Evolutionary conservation across 2,113 vertebrate species (phyloP).

Genomic region (Bagarius yarrelli): DNA sequence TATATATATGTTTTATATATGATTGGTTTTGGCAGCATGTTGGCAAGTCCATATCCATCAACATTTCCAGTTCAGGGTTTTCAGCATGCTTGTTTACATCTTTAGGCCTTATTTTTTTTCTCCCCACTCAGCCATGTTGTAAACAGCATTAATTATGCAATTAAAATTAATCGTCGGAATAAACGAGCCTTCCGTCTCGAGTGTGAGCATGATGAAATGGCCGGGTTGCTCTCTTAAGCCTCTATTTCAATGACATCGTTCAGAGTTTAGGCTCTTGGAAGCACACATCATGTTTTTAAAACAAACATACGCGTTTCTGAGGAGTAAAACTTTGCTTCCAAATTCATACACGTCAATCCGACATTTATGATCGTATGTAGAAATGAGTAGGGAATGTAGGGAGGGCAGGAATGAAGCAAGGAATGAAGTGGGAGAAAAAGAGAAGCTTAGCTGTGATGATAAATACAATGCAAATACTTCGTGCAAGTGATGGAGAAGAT

Average conservation of each 20-base stretch:
- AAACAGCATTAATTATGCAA: conserved; percentile 58
- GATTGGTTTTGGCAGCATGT: conserved; percentile 25
- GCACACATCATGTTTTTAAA: conserved; percentile 50
- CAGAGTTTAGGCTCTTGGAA: conserved; percentile 44
- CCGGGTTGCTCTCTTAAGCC: conserved; percentile 18
- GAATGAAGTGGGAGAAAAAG: conserved; percentile 31
- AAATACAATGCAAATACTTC: conserved; percentile 40
- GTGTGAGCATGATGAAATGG: background rate
- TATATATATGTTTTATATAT: conserved; percentile 30
- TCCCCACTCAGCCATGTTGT: conserved; percentile 48
- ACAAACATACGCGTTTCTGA: conserved; percentile 53
- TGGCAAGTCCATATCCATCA: conserved; percentile 29
- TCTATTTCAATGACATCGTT: conserved; percentile 54
- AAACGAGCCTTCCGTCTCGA: conserved; percentile 47
- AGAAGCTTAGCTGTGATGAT: conserved; percentile 24
- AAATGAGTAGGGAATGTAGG: conserved; percentile 29
- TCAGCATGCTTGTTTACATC: conserved; percentile 36
- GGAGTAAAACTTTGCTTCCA: conserved; percentile 44
- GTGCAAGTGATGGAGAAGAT: conserved; percentile 23
- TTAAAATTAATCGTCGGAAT: conserved; percentile 54
- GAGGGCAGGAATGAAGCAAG: conserved; percentile 26
- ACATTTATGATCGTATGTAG: conserved; percentile 38
- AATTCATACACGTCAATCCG: conserved; percentile 41
- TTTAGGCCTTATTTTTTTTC: conserved; percentile 16
- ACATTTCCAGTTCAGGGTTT: conserved; percentile 32